Conservation (phyloP, 1,140 invertebrate species). For the Elymnias hypermnestra region DNA sequence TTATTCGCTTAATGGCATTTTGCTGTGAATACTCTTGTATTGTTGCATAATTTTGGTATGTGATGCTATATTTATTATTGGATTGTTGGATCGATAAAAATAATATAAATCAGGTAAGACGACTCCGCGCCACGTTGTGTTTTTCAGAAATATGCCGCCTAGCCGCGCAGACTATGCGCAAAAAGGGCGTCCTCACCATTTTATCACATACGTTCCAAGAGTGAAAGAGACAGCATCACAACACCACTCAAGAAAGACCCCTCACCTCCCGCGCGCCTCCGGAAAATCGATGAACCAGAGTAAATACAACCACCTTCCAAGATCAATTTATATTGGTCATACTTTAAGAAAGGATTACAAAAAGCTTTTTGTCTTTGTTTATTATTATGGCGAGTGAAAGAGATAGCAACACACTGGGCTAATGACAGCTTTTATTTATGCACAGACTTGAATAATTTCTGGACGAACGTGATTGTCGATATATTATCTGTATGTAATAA, state of each 20-base stretch:
- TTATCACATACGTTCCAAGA: slow-evolving; percentile 65
- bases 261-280: slow-evolving; percentile 19
- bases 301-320: slow-evolving; percentile 24
- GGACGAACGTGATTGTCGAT: slow-evolving; percentile 29
- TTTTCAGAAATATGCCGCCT: slow-evolving; percentile 66
- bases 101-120: neutral
- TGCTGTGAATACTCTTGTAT: no score
- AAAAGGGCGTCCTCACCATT: slow-evolving; percentile 67
- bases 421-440: slow-evolving; percentile 40
- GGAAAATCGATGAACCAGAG: slow-evolving; percentile 27
- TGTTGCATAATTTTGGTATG: no score
- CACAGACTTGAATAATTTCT: slow-evolving; percentile 38
- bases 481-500: slow-evolving; percentile 19
- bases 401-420: slow-evolving; percentile 31
- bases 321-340: slow-evolving; percentile 34
- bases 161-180: slow-evolving; percentile 70
- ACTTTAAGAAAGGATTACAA: slow-evolving; percentile 37
- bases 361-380: slow-evolving; percentile 64
- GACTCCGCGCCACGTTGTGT: slow-evolving; percentile 1
- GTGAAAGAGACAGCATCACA: slow-evolving; percentile 33
- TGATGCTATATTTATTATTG: no score
- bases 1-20: no score
- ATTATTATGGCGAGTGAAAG: slow-evolving; percentile 44
- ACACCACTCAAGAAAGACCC: slow-evolving; percentile 33
- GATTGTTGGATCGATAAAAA: no score